These are phyloP conservation scores for Tricholaema leucomelas DNA, from an alignment of 2,113 vertebrate genomes.

Conservation along the genomic window DNA sequence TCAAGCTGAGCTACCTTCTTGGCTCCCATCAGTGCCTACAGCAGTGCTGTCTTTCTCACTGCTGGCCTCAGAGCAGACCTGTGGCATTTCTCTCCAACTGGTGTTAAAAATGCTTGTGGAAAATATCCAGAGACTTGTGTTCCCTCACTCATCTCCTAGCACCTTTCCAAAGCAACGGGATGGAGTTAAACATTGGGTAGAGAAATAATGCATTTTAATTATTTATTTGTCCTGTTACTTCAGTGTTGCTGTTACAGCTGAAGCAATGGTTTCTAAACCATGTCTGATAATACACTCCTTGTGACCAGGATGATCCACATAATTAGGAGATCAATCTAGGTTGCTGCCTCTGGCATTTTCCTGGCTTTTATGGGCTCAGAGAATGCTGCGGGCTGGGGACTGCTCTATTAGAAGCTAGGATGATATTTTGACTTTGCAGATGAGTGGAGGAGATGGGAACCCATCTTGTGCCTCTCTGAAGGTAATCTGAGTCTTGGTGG, in stretches of 20 bases:
- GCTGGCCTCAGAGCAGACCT: neutral
- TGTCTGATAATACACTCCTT: neutral
- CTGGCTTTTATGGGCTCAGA: neutral
- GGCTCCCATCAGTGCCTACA: neutral
- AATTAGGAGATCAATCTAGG: neutral
- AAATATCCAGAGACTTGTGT: neutral
- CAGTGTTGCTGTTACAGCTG: neutral
- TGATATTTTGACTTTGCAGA: neutral
- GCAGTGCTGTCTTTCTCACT: neutral
- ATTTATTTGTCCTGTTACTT: neutral
- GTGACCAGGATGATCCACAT: neutral
- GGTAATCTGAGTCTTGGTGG: rapidly evolving
- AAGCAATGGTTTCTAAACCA: neutral
- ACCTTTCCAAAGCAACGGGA: neutral
- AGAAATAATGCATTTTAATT: neutral
- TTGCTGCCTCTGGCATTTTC: neutral
- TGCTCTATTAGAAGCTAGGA: neutral
- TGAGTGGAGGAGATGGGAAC: neutral
- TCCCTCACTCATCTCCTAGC: neutral
- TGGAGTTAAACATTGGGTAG: neutral
- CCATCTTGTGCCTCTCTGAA: neutral
- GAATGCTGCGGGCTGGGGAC: neutral
- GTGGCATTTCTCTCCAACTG: neutral
- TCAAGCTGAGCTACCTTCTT: neutral
- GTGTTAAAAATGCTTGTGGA: neutral